Percentiles rank a stretch among this genome's conserved stretches.
phyloP scores from a whole-genome alignment of 2,113 vertebrate species.

The Verasper variegatus region DNA sequence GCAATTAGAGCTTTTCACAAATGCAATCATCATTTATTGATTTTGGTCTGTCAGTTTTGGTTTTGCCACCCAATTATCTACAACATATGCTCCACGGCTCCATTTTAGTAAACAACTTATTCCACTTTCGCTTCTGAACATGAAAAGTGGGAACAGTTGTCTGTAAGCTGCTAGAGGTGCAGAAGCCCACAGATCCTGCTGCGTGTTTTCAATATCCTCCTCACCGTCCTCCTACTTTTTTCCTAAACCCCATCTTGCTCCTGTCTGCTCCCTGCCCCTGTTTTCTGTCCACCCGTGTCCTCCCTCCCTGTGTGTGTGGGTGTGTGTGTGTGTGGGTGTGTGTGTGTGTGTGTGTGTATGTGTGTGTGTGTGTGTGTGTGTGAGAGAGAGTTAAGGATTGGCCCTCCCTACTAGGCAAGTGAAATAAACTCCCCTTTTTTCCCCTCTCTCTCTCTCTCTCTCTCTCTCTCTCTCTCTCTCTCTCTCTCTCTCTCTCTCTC shows the following conservation, averaged over 20 bases:
- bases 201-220: slow-evolving; percentile 68
- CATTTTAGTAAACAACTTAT: background rate
- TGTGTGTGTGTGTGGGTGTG: slow-evolving; percentile 28
- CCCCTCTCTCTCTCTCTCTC: slow-evolving; percentile 26
- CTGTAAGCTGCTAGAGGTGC: slow-evolving; percentile 13
- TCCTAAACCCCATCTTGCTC: slow-evolving; percentile 60
- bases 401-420: slow-evolving; percentile 60
- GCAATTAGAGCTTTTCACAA: background rate
- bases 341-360: slow-evolving; percentile 2
- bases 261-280: slow-evolving; percentile 71
- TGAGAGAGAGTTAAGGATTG: background rate
- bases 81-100: no score
- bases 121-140: background rate
- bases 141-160: slow-evolving; percentile 18
- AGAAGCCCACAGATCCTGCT: slow-evolving; percentile 21
- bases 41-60: background rate
- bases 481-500: slow-evolving; percentile 67
- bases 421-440: slow-evolving; percentile 67
- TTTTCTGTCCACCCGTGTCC: slow-evolving; percentile 63
- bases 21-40: background rate
- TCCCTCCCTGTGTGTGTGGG: slow-evolving; percentile 36
- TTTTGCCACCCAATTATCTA: no score
- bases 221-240: slow-evolving; percentile 51
- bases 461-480: slow-evolving; percentile 66
- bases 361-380: slow-evolving; percentile 20